Evolutionary conservation across 2,888 invertebrate species (phyloP).

Genomic region (Halictus ligatus): DNA sequence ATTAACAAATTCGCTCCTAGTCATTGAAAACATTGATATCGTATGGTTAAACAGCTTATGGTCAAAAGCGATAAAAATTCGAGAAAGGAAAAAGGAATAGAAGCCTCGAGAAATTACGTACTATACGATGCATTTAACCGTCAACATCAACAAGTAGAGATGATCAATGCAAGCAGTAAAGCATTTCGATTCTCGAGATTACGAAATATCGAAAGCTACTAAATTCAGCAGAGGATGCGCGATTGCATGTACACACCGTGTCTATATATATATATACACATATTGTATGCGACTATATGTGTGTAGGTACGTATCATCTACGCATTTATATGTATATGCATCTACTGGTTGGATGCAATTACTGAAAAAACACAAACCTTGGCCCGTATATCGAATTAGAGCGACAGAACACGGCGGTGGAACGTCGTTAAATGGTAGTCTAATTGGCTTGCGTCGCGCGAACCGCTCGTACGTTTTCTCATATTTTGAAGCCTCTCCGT

Average conservation of each 20-base stretch:
- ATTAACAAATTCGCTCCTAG: background rate
- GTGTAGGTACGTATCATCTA: background rate
- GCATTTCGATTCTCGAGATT: constrained; percentile 21
- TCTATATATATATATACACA: background rate
- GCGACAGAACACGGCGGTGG: constrained; percentile 34
- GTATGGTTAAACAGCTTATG: background rate
- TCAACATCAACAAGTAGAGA: background rate
- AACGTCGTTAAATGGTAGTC: constrained; percentile 38
- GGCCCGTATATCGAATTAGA: constrained; percentile 67
- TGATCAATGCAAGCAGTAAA: background rate
- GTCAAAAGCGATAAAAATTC: constrained; percentile 1
- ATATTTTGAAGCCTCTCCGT: constrained; percentile 53
- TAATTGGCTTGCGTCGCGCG: constrained; percentile 21
- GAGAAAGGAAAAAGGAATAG: constrained; percentile 4
- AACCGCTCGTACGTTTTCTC: constrained; percentile 36
- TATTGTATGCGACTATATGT: background rate
- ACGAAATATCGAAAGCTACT: constrained; percentile 44
- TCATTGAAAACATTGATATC: background rate
- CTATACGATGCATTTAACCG: background rate
- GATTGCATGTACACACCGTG: background rate
- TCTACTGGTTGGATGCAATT: constrained; percentile 24
- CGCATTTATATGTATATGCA: constrained; percentile 1
- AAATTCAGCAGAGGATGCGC: background rate
- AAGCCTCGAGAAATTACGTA: background rate
- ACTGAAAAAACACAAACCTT: constrained; percentile 65